Evolutionary conservation across 2,797 vertebrate genomes (phyloP), one percentile per base, ranked within the genome.

Genomic region (Anguilla megastoma): DNA sequence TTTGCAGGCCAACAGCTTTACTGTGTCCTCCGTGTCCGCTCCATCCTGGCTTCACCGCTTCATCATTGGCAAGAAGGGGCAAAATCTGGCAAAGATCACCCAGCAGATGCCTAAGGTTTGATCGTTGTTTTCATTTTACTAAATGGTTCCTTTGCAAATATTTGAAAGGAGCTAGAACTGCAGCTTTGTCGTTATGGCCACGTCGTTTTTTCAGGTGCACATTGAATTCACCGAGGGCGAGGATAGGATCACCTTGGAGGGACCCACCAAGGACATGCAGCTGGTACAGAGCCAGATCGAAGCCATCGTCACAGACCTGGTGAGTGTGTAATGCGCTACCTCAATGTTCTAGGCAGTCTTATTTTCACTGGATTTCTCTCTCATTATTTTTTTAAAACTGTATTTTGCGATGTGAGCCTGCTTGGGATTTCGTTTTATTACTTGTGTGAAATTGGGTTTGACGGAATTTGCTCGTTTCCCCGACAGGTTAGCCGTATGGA

Each of bases 31-130:
- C 9, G 98, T 99, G 80, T 95, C 97, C 21, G 99, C 99, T 96
- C 98, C 98, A 88, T 98, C 99, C 94, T 99, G 99, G 99, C 98
- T 99, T 95, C 99, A 99, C 95, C 98, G 99, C 89, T 99, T 99
- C 94, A 99, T 99, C 92, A 99, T 99, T 92, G 99, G 99, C 95
- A 99, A 99, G 96, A 99, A 99, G 94, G 99, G 99, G 91, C 99
- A 99, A 95, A 99, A 99, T 93, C 95, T 99, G 96, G 98, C 98
- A 90, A 99, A 98, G 95, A 97, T 99, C 91, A 99, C 98, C 86
- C 98, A 99, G 94, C 98, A 99, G 94, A 98, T 99, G 98, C 98
- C 99, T 93, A 99, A 99, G 98, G 99, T 98, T 30, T 24, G 79
- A 21, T 79, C 33, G 41, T 41, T 79, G 2, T 18, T 27, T 66